Evolutionary conservation across 2,888 invertebrate species (phyloP).

Genomic region (Temnothorax unifasciatus): DNA sequence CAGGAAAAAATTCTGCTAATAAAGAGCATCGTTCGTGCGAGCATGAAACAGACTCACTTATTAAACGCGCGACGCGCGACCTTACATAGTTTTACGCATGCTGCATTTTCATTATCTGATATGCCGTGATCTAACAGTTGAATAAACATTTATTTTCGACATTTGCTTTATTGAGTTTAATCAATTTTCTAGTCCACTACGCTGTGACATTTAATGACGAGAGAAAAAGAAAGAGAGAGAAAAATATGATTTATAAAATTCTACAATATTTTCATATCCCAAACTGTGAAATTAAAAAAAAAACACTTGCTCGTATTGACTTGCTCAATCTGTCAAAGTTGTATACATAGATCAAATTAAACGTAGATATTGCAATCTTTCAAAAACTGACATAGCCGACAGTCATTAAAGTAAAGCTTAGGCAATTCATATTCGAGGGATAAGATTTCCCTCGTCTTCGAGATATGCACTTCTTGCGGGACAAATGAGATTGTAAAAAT

Average conservation of each 20-base stretch:
- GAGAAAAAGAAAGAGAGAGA: neutral
- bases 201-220: neutral
- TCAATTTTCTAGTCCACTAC: neutral
- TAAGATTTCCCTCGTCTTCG: neutral
- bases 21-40: neutral
- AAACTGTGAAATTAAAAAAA: conserved; percentile 2
- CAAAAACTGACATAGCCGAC: neutral
- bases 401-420: neutral
- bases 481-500: neutral
- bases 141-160: conserved; percentile 14
- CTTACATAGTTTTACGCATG: conserved; percentile 23
- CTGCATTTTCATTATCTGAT: neutral
- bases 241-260: neutral
- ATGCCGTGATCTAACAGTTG: neutral
- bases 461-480: neutral
- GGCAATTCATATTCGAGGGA: neutral
- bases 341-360: neutral
- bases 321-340: neutral
- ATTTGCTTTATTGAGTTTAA: neutral
- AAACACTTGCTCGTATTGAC: neutral
- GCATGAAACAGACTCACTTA: neutral
- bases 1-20: neutral
- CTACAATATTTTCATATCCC: neutral
- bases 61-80: neutral
- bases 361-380: neutral